Conservation (phyloP, 2,797 vertebrate species). For the Sebastes diaconus region DNA sequence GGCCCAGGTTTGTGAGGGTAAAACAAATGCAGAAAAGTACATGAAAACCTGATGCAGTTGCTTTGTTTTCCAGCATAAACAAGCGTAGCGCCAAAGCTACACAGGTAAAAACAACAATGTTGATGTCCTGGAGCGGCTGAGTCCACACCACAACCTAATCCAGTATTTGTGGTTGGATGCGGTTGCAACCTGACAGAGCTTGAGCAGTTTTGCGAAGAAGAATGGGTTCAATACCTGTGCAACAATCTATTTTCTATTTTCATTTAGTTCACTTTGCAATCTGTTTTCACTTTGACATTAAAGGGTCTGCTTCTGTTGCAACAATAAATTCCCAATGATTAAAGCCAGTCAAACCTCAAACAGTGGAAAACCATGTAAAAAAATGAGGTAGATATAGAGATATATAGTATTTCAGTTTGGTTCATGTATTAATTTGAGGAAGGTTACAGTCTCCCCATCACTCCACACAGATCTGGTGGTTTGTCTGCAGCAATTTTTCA, state of each 20-base stretch:
- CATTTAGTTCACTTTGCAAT: neutral
- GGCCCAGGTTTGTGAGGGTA: neutral
- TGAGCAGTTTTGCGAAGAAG: neutral
- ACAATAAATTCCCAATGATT: neutral
- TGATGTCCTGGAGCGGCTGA: neutral
- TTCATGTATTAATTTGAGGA: neutral
- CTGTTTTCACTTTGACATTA: neutral
- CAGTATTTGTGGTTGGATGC: neutral
- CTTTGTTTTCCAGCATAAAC: neutral
- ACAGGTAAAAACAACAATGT: neutral
- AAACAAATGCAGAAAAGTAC: neutral
- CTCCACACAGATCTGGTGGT: neutral
- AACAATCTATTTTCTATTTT: neutral
- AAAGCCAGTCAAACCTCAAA: neutral
- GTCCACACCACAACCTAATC: neutral
- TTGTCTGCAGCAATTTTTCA: neutral
- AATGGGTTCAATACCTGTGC: neutral
- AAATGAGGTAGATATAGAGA: neutral
- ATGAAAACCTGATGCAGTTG: neutral
- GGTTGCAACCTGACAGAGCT: neutral
- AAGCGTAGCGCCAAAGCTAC: neutral
- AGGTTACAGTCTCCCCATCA: neutral
- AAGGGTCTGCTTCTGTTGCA: neutral
- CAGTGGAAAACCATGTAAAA: neutral
- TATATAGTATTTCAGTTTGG: neutral